These are phyloP conservation scores for Antrozous pallidus DNA, from an alignment of 2,797 vertebrate species.

Conservation along the genomic window DNA sequence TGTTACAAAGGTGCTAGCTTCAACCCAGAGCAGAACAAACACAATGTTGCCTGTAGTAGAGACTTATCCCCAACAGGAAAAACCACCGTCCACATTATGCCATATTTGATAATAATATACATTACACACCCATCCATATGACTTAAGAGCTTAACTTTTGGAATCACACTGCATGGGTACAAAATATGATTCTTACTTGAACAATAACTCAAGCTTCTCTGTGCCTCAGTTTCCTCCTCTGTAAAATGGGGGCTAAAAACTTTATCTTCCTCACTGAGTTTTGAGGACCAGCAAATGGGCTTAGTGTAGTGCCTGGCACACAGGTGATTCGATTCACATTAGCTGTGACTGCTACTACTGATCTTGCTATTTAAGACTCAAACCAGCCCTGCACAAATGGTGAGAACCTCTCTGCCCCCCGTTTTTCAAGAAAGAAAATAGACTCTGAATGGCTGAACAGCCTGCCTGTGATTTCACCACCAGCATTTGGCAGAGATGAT, in stretches of 20 bases:
- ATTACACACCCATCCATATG: not conserved
- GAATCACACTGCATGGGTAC: not conserved
- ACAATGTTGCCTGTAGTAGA: not conserved
- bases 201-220: not conserved
- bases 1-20: conserved; percentile 37
- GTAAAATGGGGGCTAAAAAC: not conserved
- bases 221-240: not conserved
- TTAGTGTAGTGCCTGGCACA: not conserved
- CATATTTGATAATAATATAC: not conserved
- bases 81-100: not conserved
- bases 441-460: not conserved
- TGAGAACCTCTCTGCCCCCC: accelerated
- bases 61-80: conserved; percentile 17
- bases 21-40: not conserved
- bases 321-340: not conserved
- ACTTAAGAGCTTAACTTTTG: not conserved
- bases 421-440: not conserved
- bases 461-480: not conserved
- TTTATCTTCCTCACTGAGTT: not conserved
- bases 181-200: not conserved
- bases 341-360: not conserved
- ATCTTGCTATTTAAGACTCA: not conserved
- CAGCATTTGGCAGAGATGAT: not conserved
- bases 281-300: not conserved
- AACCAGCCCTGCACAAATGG: not conserved